Conservation (phyloP, 2,888 invertebrate species). For the Neoscelio sp. region DNA sequence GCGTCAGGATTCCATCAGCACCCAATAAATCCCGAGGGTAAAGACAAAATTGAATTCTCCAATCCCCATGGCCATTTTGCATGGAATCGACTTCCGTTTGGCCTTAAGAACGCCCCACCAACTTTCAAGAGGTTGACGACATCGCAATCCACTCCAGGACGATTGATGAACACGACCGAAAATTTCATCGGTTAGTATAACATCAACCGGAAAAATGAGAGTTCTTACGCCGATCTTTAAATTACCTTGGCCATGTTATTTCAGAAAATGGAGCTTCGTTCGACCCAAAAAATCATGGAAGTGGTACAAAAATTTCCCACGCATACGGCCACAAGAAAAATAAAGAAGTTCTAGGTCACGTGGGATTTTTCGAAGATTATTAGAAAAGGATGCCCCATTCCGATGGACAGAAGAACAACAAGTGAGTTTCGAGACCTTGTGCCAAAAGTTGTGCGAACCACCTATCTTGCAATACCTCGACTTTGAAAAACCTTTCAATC, state of each 20-base stretch:
- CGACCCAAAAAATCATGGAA: conserved; percentile 52
- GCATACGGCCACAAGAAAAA: conserved; percentile 62
- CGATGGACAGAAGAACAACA: no score
- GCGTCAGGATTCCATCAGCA: not conserved
- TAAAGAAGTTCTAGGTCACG: conserved; percentile 64
- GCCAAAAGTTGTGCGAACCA: no score
- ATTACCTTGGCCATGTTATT: conserved; percentile 51
- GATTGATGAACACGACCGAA: conserved; percentile 50
- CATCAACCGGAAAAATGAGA: conserved; percentile 69
- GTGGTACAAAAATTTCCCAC: conserved; percentile 65
- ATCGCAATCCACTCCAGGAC: conserved; percentile 56
- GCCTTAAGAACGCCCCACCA: no score
- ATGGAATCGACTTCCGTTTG: not conserved
- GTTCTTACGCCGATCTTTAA: conserved; percentile 72
- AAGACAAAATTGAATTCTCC: not conserved
- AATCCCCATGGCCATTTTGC: not conserved
- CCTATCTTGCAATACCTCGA: no score
- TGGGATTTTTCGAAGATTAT: no score
- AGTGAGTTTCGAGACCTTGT: no score
- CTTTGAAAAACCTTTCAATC: no score
- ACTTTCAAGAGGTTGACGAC: conserved; percentile 78
- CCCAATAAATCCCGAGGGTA: not conserved
- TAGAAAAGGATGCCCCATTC: no score
- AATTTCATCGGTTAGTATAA: conserved; percentile 56
- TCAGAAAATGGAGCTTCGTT: no score